phyloP scores from a whole-genome alignment of 2,113 vertebrate genomes.

The Isurus oxyrinchus region DNA sequence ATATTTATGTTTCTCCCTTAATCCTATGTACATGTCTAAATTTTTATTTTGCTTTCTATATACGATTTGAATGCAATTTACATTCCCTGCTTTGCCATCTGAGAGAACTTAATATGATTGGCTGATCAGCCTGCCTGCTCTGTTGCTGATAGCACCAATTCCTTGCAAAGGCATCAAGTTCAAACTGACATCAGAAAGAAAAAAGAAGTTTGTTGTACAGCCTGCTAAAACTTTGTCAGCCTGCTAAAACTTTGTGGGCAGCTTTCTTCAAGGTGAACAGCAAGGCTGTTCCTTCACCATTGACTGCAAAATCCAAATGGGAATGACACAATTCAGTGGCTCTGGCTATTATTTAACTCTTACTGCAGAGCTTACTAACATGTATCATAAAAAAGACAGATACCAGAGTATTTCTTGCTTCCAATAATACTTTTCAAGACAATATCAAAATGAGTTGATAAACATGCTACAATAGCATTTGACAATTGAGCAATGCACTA shows the following conservation, averaged over 20 bases:
- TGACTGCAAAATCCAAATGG: not conserved
- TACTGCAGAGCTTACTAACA: not conserved
- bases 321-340: not conserved
- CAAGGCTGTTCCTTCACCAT: not conserved
- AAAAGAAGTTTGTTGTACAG: not conserved
- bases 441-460: not conserved
- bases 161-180: not conserved
- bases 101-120: not conserved
- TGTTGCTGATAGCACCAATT: too few species aligned
- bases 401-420: not conserved
- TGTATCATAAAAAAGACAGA: not conserved
- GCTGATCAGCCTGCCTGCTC: not conserved
- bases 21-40: not conserved
- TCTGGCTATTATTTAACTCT: not conserved
- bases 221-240: not conserved
- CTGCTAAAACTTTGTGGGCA: not conserved
- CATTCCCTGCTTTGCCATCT: not conserved
- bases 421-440: not conserved
- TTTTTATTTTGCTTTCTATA: not conserved
- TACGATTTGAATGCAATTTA: not conserved
- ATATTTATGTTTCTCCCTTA: not conserved
- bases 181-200: not conserved
- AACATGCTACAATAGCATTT: not conserved
- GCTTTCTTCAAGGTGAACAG: not conserved
- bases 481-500: not conserved